A percentile compares a stretch with the other conserved stretches of the same genome.
Conservation (phyloP, 2,797 vertebrate genomes). For the Tapera naevia region DNA sequence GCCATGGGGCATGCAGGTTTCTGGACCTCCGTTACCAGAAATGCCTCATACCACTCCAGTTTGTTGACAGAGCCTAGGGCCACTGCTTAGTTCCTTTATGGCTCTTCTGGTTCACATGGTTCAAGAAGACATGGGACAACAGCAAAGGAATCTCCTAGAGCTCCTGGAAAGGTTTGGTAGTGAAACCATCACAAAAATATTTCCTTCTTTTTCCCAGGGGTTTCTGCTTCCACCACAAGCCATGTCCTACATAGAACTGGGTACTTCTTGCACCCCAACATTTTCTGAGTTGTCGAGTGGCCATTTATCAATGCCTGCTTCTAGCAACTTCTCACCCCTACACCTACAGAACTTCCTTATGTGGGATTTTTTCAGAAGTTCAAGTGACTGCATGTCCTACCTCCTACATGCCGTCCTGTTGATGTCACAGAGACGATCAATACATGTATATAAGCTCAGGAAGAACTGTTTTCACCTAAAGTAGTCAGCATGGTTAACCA, state of each 20-base stretch:
- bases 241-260: not conserved
- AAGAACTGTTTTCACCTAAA: not conserved
- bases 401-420: not conserved
- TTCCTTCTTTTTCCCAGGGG: not conserved
- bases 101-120: not conserved
- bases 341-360: not conserved
- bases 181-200: not conserved
- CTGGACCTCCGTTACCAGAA: not conserved
- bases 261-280: not conserved
- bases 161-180: not conserved
- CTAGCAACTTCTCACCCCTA: not conserved
- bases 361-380: not conserved
- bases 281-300: not conserved
- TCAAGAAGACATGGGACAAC: not conserved
- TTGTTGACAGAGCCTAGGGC: not conserved
- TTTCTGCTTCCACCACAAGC: not conserved
- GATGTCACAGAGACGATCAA: not conserved
- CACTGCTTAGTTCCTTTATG: fast-evolving
- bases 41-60: fast-evolving
- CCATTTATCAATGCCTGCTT: not conserved
- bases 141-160: not conserved
- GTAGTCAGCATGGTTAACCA: constrained; percentile 43
- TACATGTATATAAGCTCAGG: not conserved
- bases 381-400: not conserved
- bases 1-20: not conserved